Percentiles rank a stretch among this genome's conserved stretches.
Conservation (phyloP, 1,140 invertebrate species). For the Ephestia elutella region DNA sequence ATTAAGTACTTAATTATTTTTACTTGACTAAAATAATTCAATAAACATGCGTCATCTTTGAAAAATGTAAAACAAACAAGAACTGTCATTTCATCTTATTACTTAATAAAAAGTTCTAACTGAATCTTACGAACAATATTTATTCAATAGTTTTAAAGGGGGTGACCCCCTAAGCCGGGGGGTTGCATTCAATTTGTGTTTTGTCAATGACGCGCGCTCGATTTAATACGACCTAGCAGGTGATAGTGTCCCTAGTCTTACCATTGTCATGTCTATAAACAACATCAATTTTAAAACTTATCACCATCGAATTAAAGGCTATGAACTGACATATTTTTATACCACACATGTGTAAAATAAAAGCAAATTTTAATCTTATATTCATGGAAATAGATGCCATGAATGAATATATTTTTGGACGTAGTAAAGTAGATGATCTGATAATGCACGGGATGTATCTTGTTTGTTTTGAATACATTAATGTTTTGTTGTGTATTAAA, state of each 20-base stretch:
- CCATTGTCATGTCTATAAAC: background rate
- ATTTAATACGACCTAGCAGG: slow-evolving; percentile 49
- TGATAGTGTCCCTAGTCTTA: slow-evolving; percentile 26
- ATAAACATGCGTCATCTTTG: no score
- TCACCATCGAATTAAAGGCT: background rate
- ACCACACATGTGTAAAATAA: background rate
- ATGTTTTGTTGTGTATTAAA: slow-evolving; percentile 10
- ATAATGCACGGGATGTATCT: background rate
- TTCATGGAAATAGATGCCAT: background rate
- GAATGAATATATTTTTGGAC: background rate
- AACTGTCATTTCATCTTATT: background rate
- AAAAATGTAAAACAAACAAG: background rate
- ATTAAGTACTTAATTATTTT: no score
- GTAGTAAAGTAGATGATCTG: background rate
- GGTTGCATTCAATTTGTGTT: slow-evolving; percentile 55
- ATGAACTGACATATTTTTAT: background rate
- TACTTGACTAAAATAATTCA: no score
- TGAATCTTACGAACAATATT: slow-evolving; percentile 34
- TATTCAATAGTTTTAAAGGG: slow-evolving; percentile 34
- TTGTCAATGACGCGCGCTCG: slow-evolving; percentile 55
- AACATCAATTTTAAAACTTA: slow-evolving; percentile 1
- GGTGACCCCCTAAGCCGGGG: slow-evolving; percentile 20
- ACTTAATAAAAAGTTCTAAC: background rate
- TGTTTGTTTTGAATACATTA: slow-evolving; percentile 12
- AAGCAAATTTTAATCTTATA: background rate